These are phyloP conservation scores for Harmothoe impar DNA, from an alignment of 2,888 invertebrate species.

Conservation along the genomic window DNA sequence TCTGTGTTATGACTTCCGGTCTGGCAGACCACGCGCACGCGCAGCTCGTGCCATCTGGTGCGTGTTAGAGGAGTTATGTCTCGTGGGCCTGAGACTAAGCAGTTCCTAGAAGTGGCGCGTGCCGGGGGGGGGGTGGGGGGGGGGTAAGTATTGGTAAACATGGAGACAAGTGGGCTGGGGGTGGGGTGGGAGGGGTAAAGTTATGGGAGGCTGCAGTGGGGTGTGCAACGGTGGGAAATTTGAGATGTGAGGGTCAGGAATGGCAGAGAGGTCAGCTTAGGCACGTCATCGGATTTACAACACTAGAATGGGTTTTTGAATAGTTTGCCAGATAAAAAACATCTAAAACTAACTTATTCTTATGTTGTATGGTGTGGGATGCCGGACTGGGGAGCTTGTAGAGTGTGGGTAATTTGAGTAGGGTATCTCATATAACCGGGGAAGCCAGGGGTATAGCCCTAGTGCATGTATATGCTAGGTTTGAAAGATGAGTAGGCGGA, in stretches of 20 bases:
- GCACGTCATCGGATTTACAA: background rate
- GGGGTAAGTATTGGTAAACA: too few relatives aligned
- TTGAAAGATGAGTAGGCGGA: too few relatives aligned
- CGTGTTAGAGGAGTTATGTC: background rate
- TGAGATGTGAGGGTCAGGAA: too few relatives aligned
- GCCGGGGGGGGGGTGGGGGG: background rate
- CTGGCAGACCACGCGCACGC: background rate
- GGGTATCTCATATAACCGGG: too few relatives aligned
- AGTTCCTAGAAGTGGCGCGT: background rate
- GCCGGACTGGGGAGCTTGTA: background rate
- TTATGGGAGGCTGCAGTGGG: background rate
- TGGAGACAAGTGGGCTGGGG: background rate
- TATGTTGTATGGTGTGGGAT: too few relatives aligned
- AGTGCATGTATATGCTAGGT: too few relatives aligned
- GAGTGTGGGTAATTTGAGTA: background rate
- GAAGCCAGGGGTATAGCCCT: too few relatives aligned
- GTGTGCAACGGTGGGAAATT: background rate
- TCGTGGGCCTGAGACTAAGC: background rate
- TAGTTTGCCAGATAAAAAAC: too few relatives aligned
- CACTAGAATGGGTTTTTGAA: too few relatives aligned
- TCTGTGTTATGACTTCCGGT: background rate
- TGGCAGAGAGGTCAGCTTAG: too few relatives aligned
- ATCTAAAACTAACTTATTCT: too few relatives aligned
- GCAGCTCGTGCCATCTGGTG: background rate
- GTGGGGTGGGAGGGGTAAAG: background rate